These are phyloP conservation scores for Ommatoiulus sabulosus DNA, from an alignment of 2,888 invertebrate genomes.

Conservation along the genomic window DNA sequence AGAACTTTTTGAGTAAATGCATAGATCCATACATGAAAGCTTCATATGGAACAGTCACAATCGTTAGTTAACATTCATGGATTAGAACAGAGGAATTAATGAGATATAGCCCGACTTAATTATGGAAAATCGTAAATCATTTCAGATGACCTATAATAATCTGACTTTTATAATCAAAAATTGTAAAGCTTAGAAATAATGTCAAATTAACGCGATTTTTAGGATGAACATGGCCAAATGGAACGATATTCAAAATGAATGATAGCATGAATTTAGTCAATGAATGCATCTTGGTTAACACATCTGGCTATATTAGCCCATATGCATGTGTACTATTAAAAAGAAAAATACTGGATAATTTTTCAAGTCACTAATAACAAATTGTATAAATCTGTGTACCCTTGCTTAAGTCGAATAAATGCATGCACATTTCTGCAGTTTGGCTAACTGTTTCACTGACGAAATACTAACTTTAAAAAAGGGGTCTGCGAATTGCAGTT, in stretches of 20 bases:
- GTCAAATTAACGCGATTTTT: conserved; percentile 19
- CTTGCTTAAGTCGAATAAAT: no score
- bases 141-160: not conserved
- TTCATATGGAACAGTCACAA: not conserved
- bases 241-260: not conserved
- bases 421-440: no score
- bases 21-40: no score
- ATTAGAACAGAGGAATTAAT: not conserved
- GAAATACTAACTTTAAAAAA: no score
- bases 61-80: not conserved
- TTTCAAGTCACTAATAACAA: no score
- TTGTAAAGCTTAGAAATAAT: not conserved
- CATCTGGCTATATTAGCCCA: not conserved
- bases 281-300: not conserved
- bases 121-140: not conserved
- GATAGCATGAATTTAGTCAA: not conserved
- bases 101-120: no score
- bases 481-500: no score
- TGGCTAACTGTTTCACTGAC: no score
- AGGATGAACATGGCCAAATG: not conserved
- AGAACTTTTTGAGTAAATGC: no score
- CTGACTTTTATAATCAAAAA: not conserved
- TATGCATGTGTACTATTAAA: not conserved
- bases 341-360: no score
- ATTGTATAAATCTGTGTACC: no score